Percentiles rank a stretch among this genome's conserved stretches.
phyloP scores from a whole-genome alignment of 2,888 invertebrate species.

The Rhorus exstirpatorius region DNA sequence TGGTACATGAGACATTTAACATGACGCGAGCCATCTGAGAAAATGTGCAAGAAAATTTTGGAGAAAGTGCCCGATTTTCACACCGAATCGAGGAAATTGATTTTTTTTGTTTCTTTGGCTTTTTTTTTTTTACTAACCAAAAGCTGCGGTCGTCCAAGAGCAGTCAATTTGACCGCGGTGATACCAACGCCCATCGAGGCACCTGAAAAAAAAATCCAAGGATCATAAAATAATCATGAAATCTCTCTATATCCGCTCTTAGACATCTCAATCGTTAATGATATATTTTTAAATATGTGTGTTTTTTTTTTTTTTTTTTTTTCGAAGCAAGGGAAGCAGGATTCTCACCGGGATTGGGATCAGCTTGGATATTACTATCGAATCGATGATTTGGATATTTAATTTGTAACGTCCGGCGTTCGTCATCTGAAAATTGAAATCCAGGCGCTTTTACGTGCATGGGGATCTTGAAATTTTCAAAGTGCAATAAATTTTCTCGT shows the following conservation, averaged over 20 bases:
- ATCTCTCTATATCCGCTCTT: not conserved
- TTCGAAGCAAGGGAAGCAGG: not conserved
- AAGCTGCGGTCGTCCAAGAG: conserved; percentile 98
- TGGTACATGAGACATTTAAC: too few species aligned
- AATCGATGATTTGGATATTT: conserved; percentile 69
- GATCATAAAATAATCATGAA: not conserved
- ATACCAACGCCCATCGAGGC: conserved; percentile 98
- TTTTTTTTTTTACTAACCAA: conserved; percentile 90
- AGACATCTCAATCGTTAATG: not conserved
- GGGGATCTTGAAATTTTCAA: not conserved
- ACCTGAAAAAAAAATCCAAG: conserved; percentile 88
- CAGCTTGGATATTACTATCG: conserved; percentile 56
- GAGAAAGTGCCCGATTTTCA: too few species aligned
- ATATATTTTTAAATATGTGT: too few species aligned
- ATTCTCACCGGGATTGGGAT: conserved; percentile 75
- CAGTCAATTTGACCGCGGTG: conserved; percentile 98
- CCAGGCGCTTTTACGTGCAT: not conserved
- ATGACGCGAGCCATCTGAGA: too few species aligned
- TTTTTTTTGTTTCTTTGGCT: too few species aligned
- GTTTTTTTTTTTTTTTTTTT: too few species aligned
- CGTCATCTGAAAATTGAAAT: conserved; percentile 71
- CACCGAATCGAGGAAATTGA: not conserved
- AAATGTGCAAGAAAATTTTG: too few species aligned
- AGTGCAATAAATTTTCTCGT: not conserved
- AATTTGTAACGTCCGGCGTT: conserved; percentile 65